Percentiles rank a stretch among this genome's conserved stretches.
Conservation (phyloP, 2,888 invertebrate genomes). For the Elegia similella region DNA sequence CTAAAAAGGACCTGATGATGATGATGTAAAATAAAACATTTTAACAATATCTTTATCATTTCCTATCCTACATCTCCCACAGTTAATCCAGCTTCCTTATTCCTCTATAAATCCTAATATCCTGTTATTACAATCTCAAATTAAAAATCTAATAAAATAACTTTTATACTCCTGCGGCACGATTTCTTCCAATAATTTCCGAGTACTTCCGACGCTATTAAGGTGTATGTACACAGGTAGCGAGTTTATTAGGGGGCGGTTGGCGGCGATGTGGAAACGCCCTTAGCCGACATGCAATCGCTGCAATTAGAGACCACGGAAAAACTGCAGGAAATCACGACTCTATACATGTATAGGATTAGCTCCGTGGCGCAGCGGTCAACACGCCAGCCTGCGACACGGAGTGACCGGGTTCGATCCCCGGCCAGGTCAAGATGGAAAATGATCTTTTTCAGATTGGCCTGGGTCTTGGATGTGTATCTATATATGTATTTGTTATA, state of each 20-base stretch:
- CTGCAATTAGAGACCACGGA: conserved; percentile 2
- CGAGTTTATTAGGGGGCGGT: neutral
- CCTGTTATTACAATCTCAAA: neutral
- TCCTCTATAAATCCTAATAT: neutral
- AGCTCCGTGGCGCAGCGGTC: no score
- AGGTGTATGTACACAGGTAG: conserved; percentile 5
- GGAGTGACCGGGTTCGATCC: no score
- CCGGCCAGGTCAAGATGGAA: no score
- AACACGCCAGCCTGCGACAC: no score
- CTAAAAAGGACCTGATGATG: no score
- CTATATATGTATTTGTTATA: no score
- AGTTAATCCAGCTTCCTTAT: neutral
- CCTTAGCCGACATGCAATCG: neutral
- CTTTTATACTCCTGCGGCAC: neutral
- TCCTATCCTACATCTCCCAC: no score
- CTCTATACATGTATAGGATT: neutral
- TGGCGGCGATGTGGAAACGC: conserved; percentile 2
- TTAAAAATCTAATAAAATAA: neutral
- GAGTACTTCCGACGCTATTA: neutral
- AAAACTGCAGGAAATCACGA: conserved; percentile 1
- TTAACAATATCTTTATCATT: no score
- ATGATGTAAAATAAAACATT: no score
- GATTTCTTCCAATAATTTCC: conserved; percentile 1
- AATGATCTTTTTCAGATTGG: no score
- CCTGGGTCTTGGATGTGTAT: no score